phyloP scores from a whole-genome alignment of 2,888 invertebrate genomes.

The Cataglyphis altisquamis region DNA sequence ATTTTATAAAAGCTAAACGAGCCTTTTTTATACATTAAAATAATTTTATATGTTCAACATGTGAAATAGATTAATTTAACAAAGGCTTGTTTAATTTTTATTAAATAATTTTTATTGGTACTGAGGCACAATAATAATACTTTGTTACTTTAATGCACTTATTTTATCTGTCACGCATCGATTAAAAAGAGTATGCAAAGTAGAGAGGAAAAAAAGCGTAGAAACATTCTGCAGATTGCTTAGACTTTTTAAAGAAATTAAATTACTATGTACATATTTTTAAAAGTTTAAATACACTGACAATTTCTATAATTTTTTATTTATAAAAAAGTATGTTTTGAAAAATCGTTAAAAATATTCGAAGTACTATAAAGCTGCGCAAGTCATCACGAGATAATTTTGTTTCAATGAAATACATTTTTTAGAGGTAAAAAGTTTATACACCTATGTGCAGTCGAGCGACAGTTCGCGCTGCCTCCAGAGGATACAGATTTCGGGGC shows the following conservation, averaged over 20 bases:
- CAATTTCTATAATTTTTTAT: not conserved
- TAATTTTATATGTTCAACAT: not conserved
- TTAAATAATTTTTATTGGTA: not conserved
- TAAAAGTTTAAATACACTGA: not conserved
- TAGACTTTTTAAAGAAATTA: not conserved
- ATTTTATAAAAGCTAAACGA: not conserved
- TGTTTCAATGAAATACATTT: slow-evolving; percentile 51
- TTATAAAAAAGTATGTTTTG: not conserved
- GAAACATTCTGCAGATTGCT: not conserved
- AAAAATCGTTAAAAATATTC: not conserved
- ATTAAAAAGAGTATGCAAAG: not conserved
- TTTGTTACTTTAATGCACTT: not conserved
- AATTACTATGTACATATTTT: not conserved
- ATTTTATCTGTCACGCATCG: not conserved
- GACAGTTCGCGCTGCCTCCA: slow-evolving; percentile 59
- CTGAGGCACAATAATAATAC: not conserved
- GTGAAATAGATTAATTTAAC: not conserved
- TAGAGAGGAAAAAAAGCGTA: not conserved
- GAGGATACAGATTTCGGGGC: slow-evolving; percentile 73
- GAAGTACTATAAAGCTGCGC: not conserved
- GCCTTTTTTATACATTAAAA: not conserved
- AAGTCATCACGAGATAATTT: slow-evolving; percentile 41
- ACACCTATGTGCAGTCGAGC: slow-evolving; percentile 53
- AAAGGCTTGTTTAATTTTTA: not conserved
- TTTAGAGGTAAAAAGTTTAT: slow-evolving; percentile 42